phyloP scores from a whole-genome alignment of 2,113 vertebrate genomes.

The Gymnarchus niloticus region DNA sequence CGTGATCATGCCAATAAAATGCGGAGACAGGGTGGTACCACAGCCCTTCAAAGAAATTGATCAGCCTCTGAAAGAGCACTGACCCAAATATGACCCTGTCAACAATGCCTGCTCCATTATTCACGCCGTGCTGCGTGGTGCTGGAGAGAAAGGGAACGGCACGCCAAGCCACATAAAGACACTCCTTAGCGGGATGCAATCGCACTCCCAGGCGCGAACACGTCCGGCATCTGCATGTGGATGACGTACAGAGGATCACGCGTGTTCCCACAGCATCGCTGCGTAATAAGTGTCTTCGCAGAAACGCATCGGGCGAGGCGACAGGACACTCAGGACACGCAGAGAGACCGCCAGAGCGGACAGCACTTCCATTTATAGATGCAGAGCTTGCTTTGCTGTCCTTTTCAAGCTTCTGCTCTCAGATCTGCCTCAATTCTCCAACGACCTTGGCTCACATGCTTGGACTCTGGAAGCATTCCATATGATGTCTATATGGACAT shows the following conservation, averaged over 20 bases:
- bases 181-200: neutral
- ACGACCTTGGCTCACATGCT: neutral
- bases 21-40: neutral
- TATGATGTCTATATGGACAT: neutral
- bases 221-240: neutral
- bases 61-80: neutral
- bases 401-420: neutral
- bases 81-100: slow-evolving; percentile 4
- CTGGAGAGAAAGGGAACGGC: neutral
- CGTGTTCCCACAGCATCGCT: neutral
- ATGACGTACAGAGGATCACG: neutral
- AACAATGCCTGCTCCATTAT: neutral
- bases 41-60: neutral
- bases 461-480: neutral
- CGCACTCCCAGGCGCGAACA: neutral
- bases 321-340: neutral
- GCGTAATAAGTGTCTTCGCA: neutral
- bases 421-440: neutral
- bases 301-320: neutral
- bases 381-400: neutral
- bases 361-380: neutral
- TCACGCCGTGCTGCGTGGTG: neutral
- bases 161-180: neutral
- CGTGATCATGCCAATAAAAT: neutral
- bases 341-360: neutral